Conservation (phyloP, 2,888 invertebrate species). For the Rotaria macrura region DNA sequence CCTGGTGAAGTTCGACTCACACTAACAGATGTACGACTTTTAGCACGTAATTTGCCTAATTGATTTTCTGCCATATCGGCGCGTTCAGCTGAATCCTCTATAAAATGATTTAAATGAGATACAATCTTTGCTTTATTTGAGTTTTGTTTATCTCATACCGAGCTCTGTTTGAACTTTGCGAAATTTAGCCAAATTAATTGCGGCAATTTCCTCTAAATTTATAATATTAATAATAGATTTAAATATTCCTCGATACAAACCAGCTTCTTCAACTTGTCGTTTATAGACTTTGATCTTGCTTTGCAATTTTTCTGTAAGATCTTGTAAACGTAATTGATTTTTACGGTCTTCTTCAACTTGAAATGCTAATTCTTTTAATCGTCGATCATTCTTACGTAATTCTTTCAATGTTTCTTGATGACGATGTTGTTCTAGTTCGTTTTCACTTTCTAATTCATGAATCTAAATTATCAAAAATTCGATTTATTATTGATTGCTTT, state of each 20-base stretch:
- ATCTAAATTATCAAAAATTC: slow-evolving; percentile 37
- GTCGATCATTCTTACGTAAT: slow-evolving; percentile 85
- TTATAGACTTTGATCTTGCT: slow-evolving; percentile 99
- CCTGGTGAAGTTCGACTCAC: slow-evolving; percentile 14
- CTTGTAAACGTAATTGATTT: slow-evolving; percentile 98
- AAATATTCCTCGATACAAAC: neutral
- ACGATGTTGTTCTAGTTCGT: slow-evolving; percentile 94
- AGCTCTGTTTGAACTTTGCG: slow-evolving; percentile 53
- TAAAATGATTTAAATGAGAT: too few species aligned
- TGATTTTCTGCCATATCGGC: slow-evolving; percentile 52
- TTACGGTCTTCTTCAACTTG: slow-evolving; percentile 95
- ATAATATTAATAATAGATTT: too few species aligned
- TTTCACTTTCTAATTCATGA: slow-evolving; percentile 60
- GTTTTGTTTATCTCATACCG: too few species aligned
- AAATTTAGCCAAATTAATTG: slow-evolving; percentile 53
- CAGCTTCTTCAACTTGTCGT: slow-evolving; percentile 97
- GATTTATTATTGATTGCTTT: neutral
- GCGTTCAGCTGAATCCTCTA: slow-evolving; percentile 53
- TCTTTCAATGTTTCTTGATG: slow-evolving; percentile 98
- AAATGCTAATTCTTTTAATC: slow-evolving; percentile 95
- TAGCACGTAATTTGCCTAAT: slow-evolving; percentile 51
- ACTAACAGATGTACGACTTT: slow-evolving; percentile 36
- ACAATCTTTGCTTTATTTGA: too few species aligned
- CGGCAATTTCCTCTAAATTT: slow-evolving; percentile 50
- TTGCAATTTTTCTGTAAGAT: slow-evolving; percentile 87